phyloP scores from a whole-genome alignment of 2,888 invertebrate genomes.

The Sympetrum striolatum region DNA sequence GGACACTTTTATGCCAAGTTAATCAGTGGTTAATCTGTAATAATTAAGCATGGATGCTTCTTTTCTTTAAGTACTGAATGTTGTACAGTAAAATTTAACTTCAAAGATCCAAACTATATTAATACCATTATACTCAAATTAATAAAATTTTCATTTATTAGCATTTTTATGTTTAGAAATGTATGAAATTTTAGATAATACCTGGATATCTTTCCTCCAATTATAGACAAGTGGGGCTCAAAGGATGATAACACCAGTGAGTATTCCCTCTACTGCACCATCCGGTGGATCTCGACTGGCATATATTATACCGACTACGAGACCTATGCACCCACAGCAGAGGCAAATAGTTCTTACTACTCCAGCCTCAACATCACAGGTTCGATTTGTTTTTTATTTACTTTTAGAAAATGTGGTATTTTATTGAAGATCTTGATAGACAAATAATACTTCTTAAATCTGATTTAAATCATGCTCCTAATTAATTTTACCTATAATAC shows the following conservation, averaged over 20 bases:
- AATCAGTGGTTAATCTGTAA: too few species aligned
- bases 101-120: too few species aligned
- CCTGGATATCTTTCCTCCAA: not conserved
- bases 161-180: not conserved
- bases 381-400: not conserved
- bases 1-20: too few species aligned
- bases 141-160: too few species aligned
- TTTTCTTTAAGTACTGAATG: too few species aligned
- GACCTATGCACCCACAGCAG: constrained; percentile 20
- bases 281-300: constrained; percentile 12
- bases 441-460: not conserved
- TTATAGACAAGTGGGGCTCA: not conserved
- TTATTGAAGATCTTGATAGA: not conserved
- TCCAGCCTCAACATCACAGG: constrained; percentile 9
- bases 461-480: not conserved
- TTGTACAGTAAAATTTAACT: too few species aligned
- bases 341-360: constrained; percentile 45
- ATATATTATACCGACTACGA: constrained; percentile 45
- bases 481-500: not conserved
- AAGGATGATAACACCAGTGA: not conserved
- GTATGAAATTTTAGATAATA: not conserved
- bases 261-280: not conserved
- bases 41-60: too few species aligned
- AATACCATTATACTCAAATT: too few species aligned
- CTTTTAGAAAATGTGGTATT: too few species aligned